Percentiles rank a stretch among this genome's conserved stretches.
phyloP scores from a whole-genome alignment of 2,888 invertebrate species.

The Parascotia fuliginaria region DNA sequence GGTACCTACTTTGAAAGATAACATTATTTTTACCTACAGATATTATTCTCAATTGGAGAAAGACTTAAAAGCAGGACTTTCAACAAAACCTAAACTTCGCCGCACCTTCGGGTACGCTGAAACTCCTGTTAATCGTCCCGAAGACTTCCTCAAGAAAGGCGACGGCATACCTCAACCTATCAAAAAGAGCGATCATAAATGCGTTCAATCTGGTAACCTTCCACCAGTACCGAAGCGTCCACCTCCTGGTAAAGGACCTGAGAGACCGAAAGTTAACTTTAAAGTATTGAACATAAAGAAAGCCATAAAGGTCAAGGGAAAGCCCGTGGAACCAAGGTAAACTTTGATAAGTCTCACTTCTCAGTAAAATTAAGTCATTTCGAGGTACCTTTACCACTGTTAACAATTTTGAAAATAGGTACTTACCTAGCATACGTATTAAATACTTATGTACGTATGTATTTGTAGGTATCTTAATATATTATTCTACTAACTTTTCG shows the following conservation, averaged over 20 bases:
- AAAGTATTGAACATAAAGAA: slow-evolving; percentile 86
- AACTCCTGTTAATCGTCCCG: slow-evolving; percentile 85
- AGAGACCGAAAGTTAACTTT: slow-evolving; percentile 81
- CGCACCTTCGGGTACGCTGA: slow-evolving; percentile 90
- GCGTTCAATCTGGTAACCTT: slow-evolving; percentile 63
- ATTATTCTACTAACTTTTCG: too few relatives aligned
- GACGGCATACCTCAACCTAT: slow-evolving; percentile 77
- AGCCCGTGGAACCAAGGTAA: slow-evolving; percentile 82
- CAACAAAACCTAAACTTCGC: slow-evolving; percentile 75
- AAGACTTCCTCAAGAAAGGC: slow-evolving; percentile 87
- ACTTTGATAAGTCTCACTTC: too few relatives aligned
- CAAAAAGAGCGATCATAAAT: slow-evolving; percentile 71
- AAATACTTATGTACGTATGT: too few relatives aligned
- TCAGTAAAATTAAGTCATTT: too few relatives aligned
- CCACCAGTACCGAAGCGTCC: slow-evolving; percentile 80
- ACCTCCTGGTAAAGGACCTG: slow-evolving; percentile 59
- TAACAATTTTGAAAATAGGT: too few relatives aligned
- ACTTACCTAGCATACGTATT: too few relatives aligned
- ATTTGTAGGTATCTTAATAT: too few relatives aligned
- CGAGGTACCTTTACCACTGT: too few relatives aligned
- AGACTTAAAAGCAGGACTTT: slow-evolving; percentile 66
- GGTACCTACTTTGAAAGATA: too few relatives aligned
- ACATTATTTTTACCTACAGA: slow-evolving; percentile 52
- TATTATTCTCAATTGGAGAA: slow-evolving; percentile 83
- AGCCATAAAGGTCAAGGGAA: slow-evolving; percentile 82